A percentile compares a stretch with the other conserved stretches of the same genome.
Conservation (phyloP, 2,797 vertebrate genomes). For the Diplodus sargus region DNA sequence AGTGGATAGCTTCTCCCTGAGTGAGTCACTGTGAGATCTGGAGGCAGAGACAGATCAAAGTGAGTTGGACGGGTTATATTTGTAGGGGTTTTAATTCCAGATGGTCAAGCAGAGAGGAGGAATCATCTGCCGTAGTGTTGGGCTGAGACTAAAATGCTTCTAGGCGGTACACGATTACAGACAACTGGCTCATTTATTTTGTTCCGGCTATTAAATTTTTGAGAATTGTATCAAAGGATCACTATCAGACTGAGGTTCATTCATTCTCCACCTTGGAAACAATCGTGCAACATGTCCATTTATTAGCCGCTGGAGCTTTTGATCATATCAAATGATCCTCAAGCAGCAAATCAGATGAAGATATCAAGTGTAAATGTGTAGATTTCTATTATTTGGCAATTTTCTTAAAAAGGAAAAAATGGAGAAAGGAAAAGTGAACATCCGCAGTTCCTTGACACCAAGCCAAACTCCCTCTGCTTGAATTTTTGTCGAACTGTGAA, state of each 20-base stretch:
- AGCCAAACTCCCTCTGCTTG: no score
- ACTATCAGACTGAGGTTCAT: no score
- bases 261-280: not conserved
- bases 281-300: not conserved
- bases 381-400: not conserved
- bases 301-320: not conserved
- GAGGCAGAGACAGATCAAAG: constrained; percentile 55
- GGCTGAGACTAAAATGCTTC: not conserved
- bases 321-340: not conserved
- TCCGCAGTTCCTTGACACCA: not conserved
- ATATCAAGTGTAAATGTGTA: not conserved
- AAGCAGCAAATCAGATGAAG: not conserved
- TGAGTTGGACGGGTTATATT: constrained; percentile 23
- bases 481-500: no score
- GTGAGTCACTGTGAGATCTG: constrained; percentile 56
- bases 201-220: not conserved
- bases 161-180: constrained; percentile 4
- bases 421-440: not conserved
- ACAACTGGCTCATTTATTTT: not conserved
- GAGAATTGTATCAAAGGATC: not conserved
- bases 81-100: constrained; percentile 38
- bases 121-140: constrained; percentile 16
- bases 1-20: constrained; percentile 34
- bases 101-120: constrained; percentile 29
- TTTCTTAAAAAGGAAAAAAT: not conserved